A percentile compares a stretch with the other conserved stretches of the same genome.
Conservation (phyloP, 2,113 vertebrate species). For the Alexandromys fortis region DNA sequence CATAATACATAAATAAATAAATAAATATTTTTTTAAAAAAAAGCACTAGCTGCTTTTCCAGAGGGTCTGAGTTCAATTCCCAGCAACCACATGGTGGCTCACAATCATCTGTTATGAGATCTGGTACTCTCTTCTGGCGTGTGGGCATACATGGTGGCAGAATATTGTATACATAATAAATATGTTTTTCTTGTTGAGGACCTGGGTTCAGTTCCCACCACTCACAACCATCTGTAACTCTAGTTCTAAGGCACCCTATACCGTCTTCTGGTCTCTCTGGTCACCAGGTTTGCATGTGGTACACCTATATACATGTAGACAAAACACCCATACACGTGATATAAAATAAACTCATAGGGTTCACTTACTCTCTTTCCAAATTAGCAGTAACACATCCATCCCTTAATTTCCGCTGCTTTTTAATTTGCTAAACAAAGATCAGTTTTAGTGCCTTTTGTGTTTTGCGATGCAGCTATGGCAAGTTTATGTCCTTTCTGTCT, state of each 20-base stretch:
- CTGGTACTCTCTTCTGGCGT: no score
- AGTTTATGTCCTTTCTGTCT: conserved; percentile 39
- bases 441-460: background rate
- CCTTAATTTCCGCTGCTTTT: conserved; percentile 8
- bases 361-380: conserved; percentile 47
- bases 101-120: background rate
- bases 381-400: background rate
- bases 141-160: no score
- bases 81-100: background rate
- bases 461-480: conserved; percentile 26
- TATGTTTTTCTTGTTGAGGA: background rate
- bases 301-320: background rate
- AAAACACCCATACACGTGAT: background rate
- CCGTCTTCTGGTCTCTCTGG: no score
- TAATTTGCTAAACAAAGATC: conserved; percentile 29
- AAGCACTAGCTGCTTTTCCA: background rate
- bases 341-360: background rate
- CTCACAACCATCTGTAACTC: background rate
- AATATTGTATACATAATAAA: no score
- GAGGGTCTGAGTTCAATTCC: background rate
- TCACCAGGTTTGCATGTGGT: background rate
- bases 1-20: no score
- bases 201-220: background rate
- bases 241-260: background rate
- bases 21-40: no score